Evolutionary conservation across 2,888 invertebrate species (phyloP), one percentile per base, ranked within the genome.

Genomic region (Aleiodes leptofemur): DNA sequence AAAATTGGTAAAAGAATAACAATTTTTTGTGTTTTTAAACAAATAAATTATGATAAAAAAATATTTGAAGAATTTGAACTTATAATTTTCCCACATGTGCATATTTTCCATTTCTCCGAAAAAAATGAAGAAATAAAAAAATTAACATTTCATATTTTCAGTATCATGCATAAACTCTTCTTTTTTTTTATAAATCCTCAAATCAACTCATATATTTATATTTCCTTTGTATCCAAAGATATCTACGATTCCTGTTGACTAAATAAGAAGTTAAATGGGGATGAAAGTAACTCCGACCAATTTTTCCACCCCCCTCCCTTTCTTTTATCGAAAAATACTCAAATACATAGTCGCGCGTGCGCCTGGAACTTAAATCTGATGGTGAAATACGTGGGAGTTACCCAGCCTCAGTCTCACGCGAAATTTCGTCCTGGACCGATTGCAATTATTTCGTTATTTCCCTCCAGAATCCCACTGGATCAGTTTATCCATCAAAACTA

Each of bases 131-230:
- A 23, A 23, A 23, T 1, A 23, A 23, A 23, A 1, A 23, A 23
- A 23, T 23, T 23, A 2, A 23, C 23, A 23, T 2, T 23, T 23
- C 23, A 23, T 23, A 23, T 23, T 23, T 23, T 23, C 23, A 23
- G 23, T 23, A 23, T 23, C 23, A 23, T 23, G 23, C 23, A 53
- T 53, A 53, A 53, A 53, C 53, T 53, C 23, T 23, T 23, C 23
- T 38, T 38, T 38, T 38, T 1, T 89, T 94, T 34, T 4, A 8
- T 61, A 53, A 50, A 61, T 16, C 5, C 38, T 14, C 38, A 11
- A 61, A 38, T 2, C 4, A 61, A 61, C 43, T 11, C 11, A 9
- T 11, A 51, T 23, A 50, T 13, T n/a, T 14, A 50, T 68, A 51
- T 50, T 23, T 50, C 31, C 14, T 57, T 61, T 11, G 34, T 38